Conservation (phyloP, 2,888 invertebrate genomes). For the Dione juno region DNA sequence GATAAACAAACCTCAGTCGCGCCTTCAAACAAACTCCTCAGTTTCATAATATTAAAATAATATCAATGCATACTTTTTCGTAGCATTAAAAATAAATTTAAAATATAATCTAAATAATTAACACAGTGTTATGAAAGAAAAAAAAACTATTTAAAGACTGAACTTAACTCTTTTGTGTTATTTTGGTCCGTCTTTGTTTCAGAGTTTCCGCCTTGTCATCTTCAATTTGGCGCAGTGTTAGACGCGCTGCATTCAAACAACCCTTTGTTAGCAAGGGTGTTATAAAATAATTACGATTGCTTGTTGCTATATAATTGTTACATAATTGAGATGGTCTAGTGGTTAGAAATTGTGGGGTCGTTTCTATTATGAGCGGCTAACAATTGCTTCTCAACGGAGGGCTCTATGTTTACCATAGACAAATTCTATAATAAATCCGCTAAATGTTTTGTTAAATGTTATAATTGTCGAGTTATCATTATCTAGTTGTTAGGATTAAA, state of each 20-base stretch:
- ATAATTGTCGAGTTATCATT: background rate
- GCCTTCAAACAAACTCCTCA: too few species aligned
- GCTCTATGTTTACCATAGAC: background rate
- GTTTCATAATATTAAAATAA: background rate
- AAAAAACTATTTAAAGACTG: conserved; percentile 12
- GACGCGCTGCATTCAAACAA: conserved; percentile 30
- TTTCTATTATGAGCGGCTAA: conserved; percentile 11
- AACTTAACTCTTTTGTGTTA: conserved; percentile 33
- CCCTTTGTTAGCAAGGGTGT: conserved; percentile 30
- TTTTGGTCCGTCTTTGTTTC: conserved; percentile 36
- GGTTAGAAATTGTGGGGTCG: conserved; percentile 21
- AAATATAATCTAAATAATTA: conserved; percentile 15
- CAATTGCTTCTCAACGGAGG: conserved; percentile 6
- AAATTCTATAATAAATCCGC: conserved; percentile 9
- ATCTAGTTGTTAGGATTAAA: background rate
- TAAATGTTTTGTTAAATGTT: background rate
- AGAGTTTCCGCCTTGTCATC: conserved; percentile 34
- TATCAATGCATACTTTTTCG: too few species aligned
- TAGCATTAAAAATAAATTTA: too few species aligned
- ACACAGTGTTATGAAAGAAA: conserved; percentile 17
- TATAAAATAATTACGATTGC: conserved; percentile 22
- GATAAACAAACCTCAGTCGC: too few species aligned
- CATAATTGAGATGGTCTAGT: conserved; percentile 24
- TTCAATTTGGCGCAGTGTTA: conserved; percentile 33
- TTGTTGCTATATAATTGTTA: conserved; percentile 25